Evolutionary conservation across 2,888 invertebrate species (phyloP).

Genomic region (Hermaeophaga mercurialis): DNA sequence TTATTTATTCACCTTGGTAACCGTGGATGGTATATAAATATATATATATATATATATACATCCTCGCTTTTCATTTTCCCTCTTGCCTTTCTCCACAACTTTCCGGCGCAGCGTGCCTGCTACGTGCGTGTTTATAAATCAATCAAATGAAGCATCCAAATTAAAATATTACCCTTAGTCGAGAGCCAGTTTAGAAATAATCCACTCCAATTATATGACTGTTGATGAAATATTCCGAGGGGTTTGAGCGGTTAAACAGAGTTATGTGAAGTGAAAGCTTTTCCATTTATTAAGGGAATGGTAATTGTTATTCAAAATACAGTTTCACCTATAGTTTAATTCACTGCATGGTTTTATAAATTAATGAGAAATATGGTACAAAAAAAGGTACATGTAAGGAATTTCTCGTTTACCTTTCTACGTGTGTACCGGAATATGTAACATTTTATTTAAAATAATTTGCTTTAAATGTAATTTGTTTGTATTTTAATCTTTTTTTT

Average conservation of each 20-base stretch:
- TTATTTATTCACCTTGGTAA: constrained; percentile 22
- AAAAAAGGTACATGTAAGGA: no score
- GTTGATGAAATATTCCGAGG: constrained; percentile 39
- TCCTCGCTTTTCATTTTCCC: constrained; percentile 19
- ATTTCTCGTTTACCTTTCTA: no score
- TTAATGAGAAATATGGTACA: no score
- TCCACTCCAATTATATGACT: constrained; percentile 42
- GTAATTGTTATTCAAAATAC: not conserved
- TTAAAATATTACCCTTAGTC: constrained; percentile 40
- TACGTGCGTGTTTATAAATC: constrained; percentile 41
- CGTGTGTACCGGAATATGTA: no score
- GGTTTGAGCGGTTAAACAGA: constrained; percentile 30
- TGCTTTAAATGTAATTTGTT: no score
- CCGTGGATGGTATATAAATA: constrained; percentile 14
- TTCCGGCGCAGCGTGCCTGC: constrained; percentile 19
- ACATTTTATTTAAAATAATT: no score
- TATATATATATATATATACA: no score
- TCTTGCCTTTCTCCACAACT: constrained; percentile 17
- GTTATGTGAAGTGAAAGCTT: constrained; percentile 24
- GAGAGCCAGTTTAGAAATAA: constrained; percentile 41
- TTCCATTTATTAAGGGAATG: constrained; percentile 22
- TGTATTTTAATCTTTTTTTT: no score
- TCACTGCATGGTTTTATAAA: no score
- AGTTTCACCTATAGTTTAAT: not conserved
- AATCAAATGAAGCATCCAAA: constrained; percentile 41